Evolutionary conservation across 2,113 vertebrate genomes (phyloP), one percentile per base, ranked within the genome.

Genomic region (Apistogramma diplotaenia): DNA sequence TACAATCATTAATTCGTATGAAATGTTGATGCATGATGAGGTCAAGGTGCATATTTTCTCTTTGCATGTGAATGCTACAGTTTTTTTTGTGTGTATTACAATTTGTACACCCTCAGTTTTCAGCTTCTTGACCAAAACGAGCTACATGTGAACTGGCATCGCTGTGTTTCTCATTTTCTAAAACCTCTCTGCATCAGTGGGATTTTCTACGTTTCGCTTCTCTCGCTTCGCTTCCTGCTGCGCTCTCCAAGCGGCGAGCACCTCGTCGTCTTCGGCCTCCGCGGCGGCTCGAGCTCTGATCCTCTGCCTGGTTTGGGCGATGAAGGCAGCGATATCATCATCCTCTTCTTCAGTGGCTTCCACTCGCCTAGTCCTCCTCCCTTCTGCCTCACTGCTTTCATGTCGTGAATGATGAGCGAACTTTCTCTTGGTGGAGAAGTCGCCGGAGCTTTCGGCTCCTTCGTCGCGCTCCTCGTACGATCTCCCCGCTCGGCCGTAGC

Each of bases 231-330:
- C 94, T 73, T 97, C 96, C 73, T 96, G 96, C 70, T 96, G 95
- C 18, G 90, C 96, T 82, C 96, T 96, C 98, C 98, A 99, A 2
- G 97, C 96, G 2, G 90, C 88, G 0, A 99, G 96, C 73, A 99
- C 91, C 65, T 97, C 97, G 73, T 99, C 96, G 2, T 97, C 96
- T 6, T 96, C 95, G 53, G 94, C 93, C 80, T 97, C 96, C 5
- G 95, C 95, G 0, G 87, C 82, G 5, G 94, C 93, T 16, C 93
- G 87, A 5, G 93, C 93, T 70, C 91, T 83, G 31, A 90, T 72
- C 73, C 93, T 90, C 82, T 95, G 92, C 46, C 94, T 91, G 46
- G 94, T 94, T 57, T 93, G 93, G 21, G 90, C 89, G 2, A 95
- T 90, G 51, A 95, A 94, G 18, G 86, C 37, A 0, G 87, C 67